Evolutionary conservation across 2,113 vertebrate species (phyloP), one percentile per base, ranked within the genome.

Genomic region (Peromyscus polionotus): DNA sequence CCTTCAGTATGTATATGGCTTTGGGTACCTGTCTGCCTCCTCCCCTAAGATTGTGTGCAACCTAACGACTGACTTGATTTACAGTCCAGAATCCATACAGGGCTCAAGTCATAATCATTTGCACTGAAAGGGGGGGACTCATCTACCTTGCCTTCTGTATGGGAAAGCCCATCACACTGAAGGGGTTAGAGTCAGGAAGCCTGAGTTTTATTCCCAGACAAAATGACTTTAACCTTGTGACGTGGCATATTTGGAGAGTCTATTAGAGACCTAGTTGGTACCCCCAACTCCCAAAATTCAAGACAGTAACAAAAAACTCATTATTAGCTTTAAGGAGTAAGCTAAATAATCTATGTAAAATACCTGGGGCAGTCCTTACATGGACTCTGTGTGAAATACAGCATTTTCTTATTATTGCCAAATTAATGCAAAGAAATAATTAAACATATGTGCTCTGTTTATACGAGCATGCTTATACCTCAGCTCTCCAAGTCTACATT

Each of bases 1-100:
- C 28, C 63, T 87, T 68, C 31, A 31, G 1, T 7, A 5, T 12
- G 48, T 36, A 17, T 31, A 16, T 2, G 1, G 17, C 0, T 0
- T 0, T 45, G 24, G n/a, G 7, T 0, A 9, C 24, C 72, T 54
- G 16, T 42, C 65, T 48, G 26, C 39, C 67, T n/a, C 45, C 33
- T 42, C 54, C 16, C 20, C 11, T 33, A n/a, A n/a, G 3, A 61
- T 20, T 33, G 33, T 31, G 26, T 67, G 3, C 17, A 45, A 68
- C 65, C 65, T 20, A 48, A 59, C 59, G 8, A n/a, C 8, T 4
- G 13, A 17, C 20, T 73, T 24, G 68, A 3, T 42, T 59, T 28
- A 63, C 0, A 72, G 54, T 14, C 14, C 45, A 86, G 45, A 10
- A 48, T 51, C 54, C 45, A 1, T 28, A 19, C 81, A 61, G 4